These are phyloP conservation scores for Catostomus latipinnis DNA, from an alignment of 2,797 vertebrate genomes.

Conservation along the genomic window DNA sequence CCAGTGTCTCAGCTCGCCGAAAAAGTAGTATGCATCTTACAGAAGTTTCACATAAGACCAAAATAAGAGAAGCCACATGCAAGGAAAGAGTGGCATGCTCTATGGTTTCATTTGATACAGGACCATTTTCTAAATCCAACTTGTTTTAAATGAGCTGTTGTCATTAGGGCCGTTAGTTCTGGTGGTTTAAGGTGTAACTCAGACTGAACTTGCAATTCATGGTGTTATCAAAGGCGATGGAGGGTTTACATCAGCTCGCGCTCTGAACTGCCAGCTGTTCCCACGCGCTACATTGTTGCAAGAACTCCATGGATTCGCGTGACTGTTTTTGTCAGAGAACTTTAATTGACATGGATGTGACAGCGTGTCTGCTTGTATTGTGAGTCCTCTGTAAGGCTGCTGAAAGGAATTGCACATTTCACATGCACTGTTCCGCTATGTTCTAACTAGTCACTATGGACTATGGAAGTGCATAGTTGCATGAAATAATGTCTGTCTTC, in stretches of 20 bases:
- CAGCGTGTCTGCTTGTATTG: background rate
- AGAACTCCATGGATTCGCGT: constrained; percentile 19
- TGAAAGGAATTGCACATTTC: background rate
- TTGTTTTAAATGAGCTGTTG: no score
- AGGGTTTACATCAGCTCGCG: background rate
- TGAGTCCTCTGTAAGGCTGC: background rate
- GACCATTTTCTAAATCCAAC: background rate
- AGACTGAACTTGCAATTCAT: background rate
- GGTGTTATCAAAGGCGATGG: background rate
- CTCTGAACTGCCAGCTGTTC: background rate
- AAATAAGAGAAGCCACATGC: constrained; percentile 14
- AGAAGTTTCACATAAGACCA: background rate
- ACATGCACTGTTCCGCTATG: background rate
- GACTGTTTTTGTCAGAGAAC: background rate
- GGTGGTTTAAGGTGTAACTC: background rate
- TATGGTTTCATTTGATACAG: background rate
- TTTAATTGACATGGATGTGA: constrained; percentile 28
- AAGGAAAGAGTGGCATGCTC: background rate
- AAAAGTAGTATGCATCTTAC: background rate
- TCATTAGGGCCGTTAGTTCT: background rate
- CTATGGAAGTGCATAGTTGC: no score
- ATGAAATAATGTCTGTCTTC: no score
- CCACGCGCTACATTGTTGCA: constrained; percentile 27
- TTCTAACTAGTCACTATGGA: background rate
- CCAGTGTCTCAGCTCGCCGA: no score